Conservation (phyloP, 2,113 vertebrate genomes). For the Microtus richardsoni region DNA sequence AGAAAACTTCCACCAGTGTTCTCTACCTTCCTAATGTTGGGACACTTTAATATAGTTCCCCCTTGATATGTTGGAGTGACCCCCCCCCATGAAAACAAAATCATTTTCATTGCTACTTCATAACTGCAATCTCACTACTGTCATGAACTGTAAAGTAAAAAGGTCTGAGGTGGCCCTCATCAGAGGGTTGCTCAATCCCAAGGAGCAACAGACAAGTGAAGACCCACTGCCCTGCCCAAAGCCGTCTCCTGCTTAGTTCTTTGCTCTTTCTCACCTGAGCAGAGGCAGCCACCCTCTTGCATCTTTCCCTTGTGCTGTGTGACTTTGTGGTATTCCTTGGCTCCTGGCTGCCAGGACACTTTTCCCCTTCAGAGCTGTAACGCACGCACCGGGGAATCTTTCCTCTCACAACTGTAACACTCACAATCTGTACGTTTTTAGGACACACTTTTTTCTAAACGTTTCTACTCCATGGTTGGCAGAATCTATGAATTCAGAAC, state of each 20-base stretch:
- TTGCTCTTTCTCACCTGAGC: background rate
- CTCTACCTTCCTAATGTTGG: background rate
- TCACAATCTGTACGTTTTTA: background rate
- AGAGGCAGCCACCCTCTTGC: background rate
- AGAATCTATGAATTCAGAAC: background rate
- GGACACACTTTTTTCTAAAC: background rate
- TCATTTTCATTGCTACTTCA: background rate
- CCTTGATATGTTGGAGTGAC: background rate
- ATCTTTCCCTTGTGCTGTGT: background rate
- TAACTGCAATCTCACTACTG: background rate
- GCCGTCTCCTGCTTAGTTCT: background rate
- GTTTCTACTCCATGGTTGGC: background rate
- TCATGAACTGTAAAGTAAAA: background rate
- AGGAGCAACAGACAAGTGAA: background rate
- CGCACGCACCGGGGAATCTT: rapidly evolving
- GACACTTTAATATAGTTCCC: background rate
- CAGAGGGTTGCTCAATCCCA: background rate
- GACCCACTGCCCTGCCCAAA: background rate
- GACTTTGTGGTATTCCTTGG: background rate
- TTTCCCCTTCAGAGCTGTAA: background rate
- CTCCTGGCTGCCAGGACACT: background rate
- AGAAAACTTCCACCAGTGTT: background rate
- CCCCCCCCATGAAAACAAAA: background rate
- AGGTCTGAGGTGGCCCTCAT: background rate
- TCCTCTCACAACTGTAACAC: background rate